phyloP scores from a whole-genome alignment of 2,888 invertebrate species.

The Portevinia maculata region DNA sequence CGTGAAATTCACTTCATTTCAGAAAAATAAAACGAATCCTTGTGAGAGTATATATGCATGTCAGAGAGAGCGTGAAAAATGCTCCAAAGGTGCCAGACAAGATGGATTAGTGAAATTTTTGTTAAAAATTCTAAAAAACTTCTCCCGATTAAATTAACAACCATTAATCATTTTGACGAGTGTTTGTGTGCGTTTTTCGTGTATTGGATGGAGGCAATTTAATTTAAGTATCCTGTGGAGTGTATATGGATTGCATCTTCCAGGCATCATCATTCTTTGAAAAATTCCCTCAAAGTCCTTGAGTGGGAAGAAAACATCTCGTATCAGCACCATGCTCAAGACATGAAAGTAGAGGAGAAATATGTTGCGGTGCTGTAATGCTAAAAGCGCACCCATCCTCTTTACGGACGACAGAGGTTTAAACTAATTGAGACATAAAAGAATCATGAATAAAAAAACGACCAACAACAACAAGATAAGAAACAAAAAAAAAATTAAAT shows the following conservation, averaged over 20 bases:
- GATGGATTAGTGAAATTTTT: slow-evolving; percentile 71
- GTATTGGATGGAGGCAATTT: slow-evolving; percentile 44
- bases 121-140: slow-evolving; percentile 74
- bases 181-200: background rate
- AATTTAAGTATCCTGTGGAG: slow-evolving; percentile 53
- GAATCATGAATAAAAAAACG: slow-evolving; percentile 55
- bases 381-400: slow-evolving; percentile 16
- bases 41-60: slow-evolving; percentile 2
- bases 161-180: slow-evolving; percentile 70
- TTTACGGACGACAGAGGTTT: slow-evolving; percentile 39
- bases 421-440: slow-evolving; percentile 72
- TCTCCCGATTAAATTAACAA: slow-evolving; percentile 74
- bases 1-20: slow-evolving; percentile 21
- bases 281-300: slow-evolving; percentile 7
- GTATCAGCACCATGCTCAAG: too few species aligned
- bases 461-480: slow-evolving; percentile 21
- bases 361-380: background rate
- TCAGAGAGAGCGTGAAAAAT: slow-evolving; percentile 70
- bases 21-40: slow-evolving; percentile 20
- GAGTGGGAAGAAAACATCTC: slow-evolving; percentile 14
- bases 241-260: slow-evolving; percentile 37
- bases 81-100: slow-evolving; percentile 64
- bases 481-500: slow-evolving; percentile 30
- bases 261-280: slow-evolving; percentile 21
- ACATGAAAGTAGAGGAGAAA: background rate